phyloP scores from a whole-genome alignment of 2,113 vertebrate genomes.

The Peromyscus californicus region DNA sequence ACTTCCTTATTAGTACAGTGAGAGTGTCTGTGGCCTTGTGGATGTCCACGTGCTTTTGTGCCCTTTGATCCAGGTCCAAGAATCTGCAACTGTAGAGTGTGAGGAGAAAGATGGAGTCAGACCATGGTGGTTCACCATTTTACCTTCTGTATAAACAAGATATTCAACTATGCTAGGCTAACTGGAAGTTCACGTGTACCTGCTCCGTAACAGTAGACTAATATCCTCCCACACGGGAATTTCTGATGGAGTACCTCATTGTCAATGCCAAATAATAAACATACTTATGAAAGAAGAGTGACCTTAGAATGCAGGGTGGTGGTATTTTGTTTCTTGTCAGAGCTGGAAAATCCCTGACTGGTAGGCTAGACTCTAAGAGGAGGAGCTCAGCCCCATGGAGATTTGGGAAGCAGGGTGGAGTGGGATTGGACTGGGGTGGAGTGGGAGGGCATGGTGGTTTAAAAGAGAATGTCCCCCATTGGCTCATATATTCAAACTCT shows the following conservation, averaged over 20 bases:
- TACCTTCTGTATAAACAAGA: background rate
- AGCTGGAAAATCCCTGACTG: background rate
- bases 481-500: background rate
- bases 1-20: background rate
- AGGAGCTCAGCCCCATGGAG: background rate
- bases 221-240: background rate
- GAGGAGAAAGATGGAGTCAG: background rate
- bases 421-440: background rate
- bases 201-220: background rate
- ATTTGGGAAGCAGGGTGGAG: no score
- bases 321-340: background rate
- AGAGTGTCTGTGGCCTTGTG: background rate
- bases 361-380: background rate
- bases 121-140: background rate
- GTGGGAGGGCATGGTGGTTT: background rate
- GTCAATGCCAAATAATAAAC: slow-evolving; percentile 39
- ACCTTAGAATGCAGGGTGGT: background rate
- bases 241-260: background rate
- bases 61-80: background rate
- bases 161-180: background rate
- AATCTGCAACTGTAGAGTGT: background rate
- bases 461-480: background rate
- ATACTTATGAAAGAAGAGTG: background rate
- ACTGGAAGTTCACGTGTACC: background rate
- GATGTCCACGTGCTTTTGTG: slow-evolving; percentile 4